phyloP scores from a whole-genome alignment of 2,113 vertebrate species.

The Pomatorhinus ruficollis region DNA sequence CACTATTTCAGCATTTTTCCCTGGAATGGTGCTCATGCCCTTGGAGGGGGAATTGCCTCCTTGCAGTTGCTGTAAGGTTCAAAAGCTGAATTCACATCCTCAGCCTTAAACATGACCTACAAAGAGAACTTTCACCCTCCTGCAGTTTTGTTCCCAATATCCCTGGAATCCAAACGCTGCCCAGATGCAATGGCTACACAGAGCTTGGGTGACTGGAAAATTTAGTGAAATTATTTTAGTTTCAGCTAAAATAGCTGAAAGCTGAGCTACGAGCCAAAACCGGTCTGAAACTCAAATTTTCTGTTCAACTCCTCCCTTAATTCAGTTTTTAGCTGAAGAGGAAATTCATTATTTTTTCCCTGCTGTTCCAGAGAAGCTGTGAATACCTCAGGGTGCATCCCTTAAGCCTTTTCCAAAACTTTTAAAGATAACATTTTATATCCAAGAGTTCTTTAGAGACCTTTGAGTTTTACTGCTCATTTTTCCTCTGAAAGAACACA shows the following conservation, averaged over 20 bases:
- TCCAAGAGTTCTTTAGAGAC: not conserved
- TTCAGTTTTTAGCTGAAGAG: not conserved
- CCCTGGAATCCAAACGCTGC: not conserved
- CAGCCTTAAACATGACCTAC: not conserved
- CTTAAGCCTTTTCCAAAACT: not conserved
- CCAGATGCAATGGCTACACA: rapidly evolving
- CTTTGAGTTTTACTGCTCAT: not conserved
- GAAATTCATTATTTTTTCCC: not conserved
- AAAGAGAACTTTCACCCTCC: not conserved
- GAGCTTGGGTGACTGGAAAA: not conserved
- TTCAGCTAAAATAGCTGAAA: not conserved
- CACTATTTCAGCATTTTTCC: not conserved
- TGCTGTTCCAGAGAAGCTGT: not conserved
- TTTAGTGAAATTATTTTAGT: not conserved
- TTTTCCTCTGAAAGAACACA: not conserved
- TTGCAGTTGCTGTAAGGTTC: not conserved
- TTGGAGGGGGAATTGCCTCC: not conserved
- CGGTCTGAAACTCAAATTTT: not conserved
- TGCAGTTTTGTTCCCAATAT: not conserved
- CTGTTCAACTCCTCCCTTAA: not conserved
- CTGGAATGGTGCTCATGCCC: not conserved
- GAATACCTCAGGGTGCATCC: not conserved
- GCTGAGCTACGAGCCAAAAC: not conserved
- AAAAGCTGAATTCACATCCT: not conserved
- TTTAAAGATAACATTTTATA: not conserved